phyloP scores from a whole-genome alignment of 1,140 invertebrate species.

The Dryas iulia region DNA sequence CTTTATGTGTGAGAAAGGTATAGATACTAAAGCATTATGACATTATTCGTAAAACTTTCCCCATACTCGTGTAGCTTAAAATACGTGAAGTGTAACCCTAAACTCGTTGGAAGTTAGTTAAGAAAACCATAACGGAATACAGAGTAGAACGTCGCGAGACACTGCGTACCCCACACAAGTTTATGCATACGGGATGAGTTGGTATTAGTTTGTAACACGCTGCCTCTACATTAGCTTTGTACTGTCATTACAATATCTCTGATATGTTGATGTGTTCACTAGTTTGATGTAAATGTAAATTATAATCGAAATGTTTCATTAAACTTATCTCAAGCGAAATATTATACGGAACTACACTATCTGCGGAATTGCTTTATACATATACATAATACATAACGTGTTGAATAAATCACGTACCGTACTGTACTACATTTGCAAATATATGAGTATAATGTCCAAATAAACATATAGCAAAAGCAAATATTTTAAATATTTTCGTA shows the following conservation, averaged over 20 bases:
- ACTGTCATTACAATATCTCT: slow-evolving; percentile 59
- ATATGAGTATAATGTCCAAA: neutral
- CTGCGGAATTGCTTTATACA: neutral
- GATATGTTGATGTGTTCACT: slow-evolving; percentile 51
- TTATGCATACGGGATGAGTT: slow-evolving; percentile 63
- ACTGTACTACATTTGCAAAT: neutral
- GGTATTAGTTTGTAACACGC: slow-evolving; percentile 55
- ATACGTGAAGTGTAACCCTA: slow-evolving; percentile 13
- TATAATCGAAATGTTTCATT: slow-evolving; percentile 27
- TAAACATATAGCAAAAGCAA: no score
- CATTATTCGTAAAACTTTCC: neutral
- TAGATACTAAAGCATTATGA: neutral
- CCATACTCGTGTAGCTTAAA: neutral
- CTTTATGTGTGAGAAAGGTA: neutral
- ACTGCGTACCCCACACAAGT: slow-evolving; percentile 39
- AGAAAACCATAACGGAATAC: slow-evolving; percentile 33
- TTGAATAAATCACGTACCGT: neutral
- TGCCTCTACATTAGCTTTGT: slow-evolving; percentile 45
- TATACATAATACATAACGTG: neutral
- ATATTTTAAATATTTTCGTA: no score
- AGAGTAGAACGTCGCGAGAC: slow-evolving; percentile 29
- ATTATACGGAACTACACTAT: slow-evolving; percentile 8
- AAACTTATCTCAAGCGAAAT: slow-evolving; percentile 21
- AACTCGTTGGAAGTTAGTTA: slow-evolving; percentile 32
- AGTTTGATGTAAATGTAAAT: slow-evolving; percentile 43